Conservation (phyloP, 2,888 invertebrate genomes). For the Scaptodrosophila latifasciaeformis region DNA sequence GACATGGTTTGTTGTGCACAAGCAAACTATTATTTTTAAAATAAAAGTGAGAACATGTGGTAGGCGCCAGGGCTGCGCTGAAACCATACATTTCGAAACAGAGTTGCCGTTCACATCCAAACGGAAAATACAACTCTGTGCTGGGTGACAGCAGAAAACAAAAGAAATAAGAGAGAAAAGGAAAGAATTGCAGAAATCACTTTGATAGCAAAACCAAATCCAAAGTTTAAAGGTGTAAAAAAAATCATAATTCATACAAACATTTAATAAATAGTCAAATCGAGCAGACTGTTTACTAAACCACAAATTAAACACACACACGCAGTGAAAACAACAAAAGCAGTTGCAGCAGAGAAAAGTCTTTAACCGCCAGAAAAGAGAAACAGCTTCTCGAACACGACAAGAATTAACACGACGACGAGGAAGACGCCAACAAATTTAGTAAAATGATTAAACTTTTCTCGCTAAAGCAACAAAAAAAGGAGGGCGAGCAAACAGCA, state of each 20-base stretch:
- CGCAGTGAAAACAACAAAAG: not conserved
- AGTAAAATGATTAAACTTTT: conserved; percentile 95
- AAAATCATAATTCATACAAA: conserved; percentile 5
- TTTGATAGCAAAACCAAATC: conserved; percentile 27
- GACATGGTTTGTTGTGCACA: conserved; percentile 51
- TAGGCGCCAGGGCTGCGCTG: not conserved
- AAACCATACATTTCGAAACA: too few relatives aligned
- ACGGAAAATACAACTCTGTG: not conserved
- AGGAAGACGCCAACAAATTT: conserved; percentile 26
- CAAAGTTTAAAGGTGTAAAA: conserved; percentile 36
- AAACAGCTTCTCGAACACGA: too few relatives aligned
- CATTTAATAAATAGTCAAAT: conserved; percentile 12
- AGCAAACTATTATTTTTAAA: conserved; percentile 7
- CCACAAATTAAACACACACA: not conserved
- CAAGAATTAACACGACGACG: too few relatives aligned
- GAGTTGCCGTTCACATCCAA: not conserved
- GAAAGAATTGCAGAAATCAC: conserved; percentile 21
- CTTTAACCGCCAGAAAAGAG: not conserved
- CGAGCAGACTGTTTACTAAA: not conserved
- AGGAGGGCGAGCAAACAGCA: conserved; percentile 93
- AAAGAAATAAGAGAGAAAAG: too few relatives aligned
- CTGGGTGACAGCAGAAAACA: conserved; percentile 12
- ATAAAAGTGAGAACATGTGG: conserved; percentile 10
- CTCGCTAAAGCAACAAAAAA: conserved; percentile 98
- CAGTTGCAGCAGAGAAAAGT: not conserved